A percentile compares a stretch with the other conserved stretches of the same genome.
phyloP scores from a whole-genome alignment of 2,797 vertebrate genomes.

The Typhlichthys subterraneus region DNA sequence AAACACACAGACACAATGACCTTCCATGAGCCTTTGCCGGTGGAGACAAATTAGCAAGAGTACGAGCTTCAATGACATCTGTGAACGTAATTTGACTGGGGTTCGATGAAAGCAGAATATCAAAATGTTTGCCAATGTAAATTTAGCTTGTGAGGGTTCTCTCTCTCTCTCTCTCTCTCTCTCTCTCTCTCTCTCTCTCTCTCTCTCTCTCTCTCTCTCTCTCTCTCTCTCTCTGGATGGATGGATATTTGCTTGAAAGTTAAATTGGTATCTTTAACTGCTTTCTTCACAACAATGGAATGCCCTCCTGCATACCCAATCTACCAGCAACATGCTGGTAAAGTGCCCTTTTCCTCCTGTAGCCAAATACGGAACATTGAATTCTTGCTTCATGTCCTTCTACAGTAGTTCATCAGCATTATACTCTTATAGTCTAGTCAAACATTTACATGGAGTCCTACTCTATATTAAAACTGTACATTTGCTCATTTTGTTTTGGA shows the following conservation, averaged over 20 bases:
- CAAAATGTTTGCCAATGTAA: constrained; percentile 11
- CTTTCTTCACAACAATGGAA: background rate
- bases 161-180: background rate
- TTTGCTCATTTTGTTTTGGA: too few species aligned
- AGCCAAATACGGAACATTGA: background rate
- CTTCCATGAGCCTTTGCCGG: constrained; percentile 23
- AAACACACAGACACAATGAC: constrained; percentile 2
- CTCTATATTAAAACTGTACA: too few species aligned
- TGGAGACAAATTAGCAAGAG: constrained; percentile 24
- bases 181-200: background rate
- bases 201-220: background rate
- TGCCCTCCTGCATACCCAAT: background rate
- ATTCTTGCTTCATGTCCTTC: background rate
- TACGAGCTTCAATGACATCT: constrained; percentile 33
- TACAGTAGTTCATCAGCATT: too few species aligned
- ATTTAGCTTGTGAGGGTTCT: background rate
- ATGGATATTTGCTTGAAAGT: background rate
- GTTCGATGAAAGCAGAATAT: constrained; percentile 8
- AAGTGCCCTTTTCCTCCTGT: background rate
- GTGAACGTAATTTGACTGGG: constrained; percentile 24
- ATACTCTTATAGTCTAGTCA: too few species aligned
- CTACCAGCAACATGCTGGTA: background rate
- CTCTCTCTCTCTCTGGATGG: background rate
- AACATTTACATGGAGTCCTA: too few species aligned
- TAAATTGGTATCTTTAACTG: background rate